Evolutionary conservation across 2,113 vertebrate genomes (phyloP).

Genomic region (Bos taurus): DNA sequence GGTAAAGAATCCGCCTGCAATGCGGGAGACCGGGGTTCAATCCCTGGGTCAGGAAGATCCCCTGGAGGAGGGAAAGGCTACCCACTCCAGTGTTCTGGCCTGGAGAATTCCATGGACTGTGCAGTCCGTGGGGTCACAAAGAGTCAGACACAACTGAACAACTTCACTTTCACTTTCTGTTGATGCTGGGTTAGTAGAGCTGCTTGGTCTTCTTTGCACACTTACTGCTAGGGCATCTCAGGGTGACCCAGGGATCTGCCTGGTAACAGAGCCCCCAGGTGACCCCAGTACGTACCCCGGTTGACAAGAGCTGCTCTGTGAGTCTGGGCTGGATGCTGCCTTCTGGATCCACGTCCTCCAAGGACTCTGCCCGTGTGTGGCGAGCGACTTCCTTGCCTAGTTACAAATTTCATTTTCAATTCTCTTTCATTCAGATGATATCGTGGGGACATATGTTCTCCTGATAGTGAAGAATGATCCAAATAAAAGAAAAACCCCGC

Average conservation of each 20-base stretch:
- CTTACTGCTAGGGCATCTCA: neutral
- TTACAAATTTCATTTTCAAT: neutral
- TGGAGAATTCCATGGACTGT: neutral
- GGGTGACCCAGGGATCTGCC: neutral
- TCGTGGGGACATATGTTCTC: neutral
- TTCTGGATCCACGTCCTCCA: neutral
- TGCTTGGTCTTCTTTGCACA: accelerated
- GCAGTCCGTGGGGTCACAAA: neutral
- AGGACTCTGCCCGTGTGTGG: neutral
- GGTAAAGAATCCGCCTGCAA: neutral
- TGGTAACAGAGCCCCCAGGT: neutral
- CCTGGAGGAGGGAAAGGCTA: neutral
- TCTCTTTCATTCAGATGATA: neutral
- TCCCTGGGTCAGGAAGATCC: neutral
- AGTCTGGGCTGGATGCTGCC: neutral
- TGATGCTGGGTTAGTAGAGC: accelerated
- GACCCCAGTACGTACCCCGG: accelerated
- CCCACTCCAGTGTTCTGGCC: neutral
- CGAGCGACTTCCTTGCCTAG: neutral
- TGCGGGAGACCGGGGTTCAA: accelerated
- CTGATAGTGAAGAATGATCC: neutral
- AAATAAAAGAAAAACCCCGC: neutral
- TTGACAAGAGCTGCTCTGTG: neutral
- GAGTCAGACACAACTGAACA: accelerated
- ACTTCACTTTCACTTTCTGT: neutral